Percentiles rank a stretch among this genome's conserved stretches.
These are phyloP conservation scores for Hipposideros larvatus DNA, from an alignment of 2,797 vertebrate genomes.

Conservation along the genomic window DNA sequence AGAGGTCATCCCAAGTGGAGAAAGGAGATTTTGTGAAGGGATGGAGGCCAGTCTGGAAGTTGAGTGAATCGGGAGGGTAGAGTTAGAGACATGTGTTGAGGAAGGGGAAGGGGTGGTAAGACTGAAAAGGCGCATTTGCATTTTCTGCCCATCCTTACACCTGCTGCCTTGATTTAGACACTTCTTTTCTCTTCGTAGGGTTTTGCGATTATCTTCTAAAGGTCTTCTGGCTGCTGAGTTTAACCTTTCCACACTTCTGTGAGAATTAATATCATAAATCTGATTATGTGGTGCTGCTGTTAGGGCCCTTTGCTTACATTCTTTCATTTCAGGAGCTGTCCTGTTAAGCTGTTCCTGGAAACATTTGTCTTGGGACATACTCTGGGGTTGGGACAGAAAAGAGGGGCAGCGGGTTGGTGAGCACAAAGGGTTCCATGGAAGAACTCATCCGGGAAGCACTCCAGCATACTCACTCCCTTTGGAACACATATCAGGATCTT, in stretches of 20 bases:
- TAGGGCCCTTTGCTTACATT: background rate
- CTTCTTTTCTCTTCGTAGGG: background rate
- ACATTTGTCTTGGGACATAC: background rate
- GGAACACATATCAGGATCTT: background rate
- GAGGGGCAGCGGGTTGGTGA: background rate
- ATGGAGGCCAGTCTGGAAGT: background rate
- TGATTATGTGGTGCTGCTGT: background rate
- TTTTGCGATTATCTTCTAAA: background rate
- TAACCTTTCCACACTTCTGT: background rate
- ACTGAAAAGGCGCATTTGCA: fast-evolving
- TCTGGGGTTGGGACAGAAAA: background rate
- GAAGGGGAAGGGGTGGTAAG: background rate
- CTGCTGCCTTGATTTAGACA: background rate
- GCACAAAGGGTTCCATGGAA: fast-evolving
- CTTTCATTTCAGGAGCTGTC: background rate
- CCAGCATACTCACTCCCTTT: background rate
- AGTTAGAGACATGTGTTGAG: background rate
- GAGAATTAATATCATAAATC: background rate
- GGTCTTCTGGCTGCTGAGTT: background rate
- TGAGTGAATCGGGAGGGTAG: background rate
- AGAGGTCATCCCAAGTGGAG: background rate
- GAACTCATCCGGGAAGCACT: background rate
- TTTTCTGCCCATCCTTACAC: background rate
- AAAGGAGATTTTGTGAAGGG: background rate
- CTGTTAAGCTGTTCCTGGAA: background rate